A percentile compares a stretch with the other conserved stretches of the same genome.
Evolutionary conservation across 2,797 vertebrate genomes (phyloP).

Genomic region (Onychomys torridus): DNA sequence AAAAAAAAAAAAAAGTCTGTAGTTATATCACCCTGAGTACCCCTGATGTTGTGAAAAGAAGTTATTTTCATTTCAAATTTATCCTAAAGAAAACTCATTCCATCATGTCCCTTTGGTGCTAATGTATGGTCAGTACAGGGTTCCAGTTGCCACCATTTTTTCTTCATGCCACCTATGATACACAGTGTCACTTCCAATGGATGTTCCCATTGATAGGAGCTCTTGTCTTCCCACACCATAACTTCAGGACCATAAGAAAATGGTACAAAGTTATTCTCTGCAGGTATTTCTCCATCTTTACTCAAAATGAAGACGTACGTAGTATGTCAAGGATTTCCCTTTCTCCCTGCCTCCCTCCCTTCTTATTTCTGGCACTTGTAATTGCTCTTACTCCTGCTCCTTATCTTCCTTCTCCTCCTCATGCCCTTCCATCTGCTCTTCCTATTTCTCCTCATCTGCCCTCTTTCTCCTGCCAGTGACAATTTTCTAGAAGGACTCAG

Average conservation of each 20-base stretch:
- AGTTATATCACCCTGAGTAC: background rate
- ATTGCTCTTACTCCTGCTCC: rapidly evolving
- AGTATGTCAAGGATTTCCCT: background rate
- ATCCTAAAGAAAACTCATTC: background rate
- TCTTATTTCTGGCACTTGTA: rapidly evolving
- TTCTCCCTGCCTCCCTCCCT: rapidly evolving
- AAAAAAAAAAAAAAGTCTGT: background rate
- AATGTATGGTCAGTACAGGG: background rate
- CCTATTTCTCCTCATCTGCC: rapidly evolving
- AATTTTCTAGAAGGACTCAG: background rate
- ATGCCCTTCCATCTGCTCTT: rapidly evolving
- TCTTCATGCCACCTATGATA: background rate
- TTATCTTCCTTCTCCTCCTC: rapidly evolving
- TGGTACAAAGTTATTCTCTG: background rate
- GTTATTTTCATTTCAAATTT: slow-evolving; percentile 43
- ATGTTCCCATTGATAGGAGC: background rate
- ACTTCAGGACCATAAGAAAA: background rate
- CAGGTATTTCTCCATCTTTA: background rate
- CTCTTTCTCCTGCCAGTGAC: background rate
- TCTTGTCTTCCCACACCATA: background rate
- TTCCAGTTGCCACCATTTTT: background rate
- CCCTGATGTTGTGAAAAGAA: background rate
- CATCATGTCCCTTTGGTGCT: background rate
- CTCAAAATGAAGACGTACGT: background rate
- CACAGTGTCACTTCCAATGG: background rate